Evolutionary conservation across 2,797 vertebrate genomes (phyloP).

Genomic region (Sebastes itinus): DNA sequence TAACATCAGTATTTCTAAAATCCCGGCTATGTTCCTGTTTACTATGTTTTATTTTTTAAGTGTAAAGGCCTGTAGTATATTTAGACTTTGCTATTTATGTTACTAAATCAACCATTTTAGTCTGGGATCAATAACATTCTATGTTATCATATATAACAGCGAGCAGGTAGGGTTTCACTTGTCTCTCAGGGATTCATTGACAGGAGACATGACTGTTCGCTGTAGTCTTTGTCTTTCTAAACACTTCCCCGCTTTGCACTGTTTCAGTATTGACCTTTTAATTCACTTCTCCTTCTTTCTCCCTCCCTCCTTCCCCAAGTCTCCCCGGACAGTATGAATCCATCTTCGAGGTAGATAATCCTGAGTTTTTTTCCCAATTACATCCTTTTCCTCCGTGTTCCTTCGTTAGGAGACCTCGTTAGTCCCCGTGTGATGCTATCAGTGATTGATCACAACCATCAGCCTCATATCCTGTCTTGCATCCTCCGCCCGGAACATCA

Average conservation of each 20-base stretch:
- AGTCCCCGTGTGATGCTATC: constrained; percentile 52
- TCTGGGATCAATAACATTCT: neutral
- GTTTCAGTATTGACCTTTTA: constrained; percentile 27
- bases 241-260: neutral
- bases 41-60: neutral
- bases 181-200: neutral
- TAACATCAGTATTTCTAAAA: neutral
- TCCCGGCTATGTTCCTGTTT: neutral
- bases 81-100: neutral
- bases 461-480: constrained; percentile 59
- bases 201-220: neutral
- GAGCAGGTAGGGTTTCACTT: neutral
- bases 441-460: constrained; percentile 60
- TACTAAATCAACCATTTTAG: neutral
- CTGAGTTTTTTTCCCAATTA: constrained; percentile 57
- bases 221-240: neutral
- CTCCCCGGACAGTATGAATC: constrained; percentile 34
- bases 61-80: neutral
- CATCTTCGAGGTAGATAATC: constrained; percentile 54
- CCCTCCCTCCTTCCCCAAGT: neutral
- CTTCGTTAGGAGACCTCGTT: constrained; percentile 61
- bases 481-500: constrained; percentile 61
- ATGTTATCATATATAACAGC: neutral
- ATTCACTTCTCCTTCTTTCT: neutral
- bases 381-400: constrained; percentile 31